phyloP scores from a whole-genome alignment of 2,113 vertebrate species.

The Mus spicilegus region DNA sequence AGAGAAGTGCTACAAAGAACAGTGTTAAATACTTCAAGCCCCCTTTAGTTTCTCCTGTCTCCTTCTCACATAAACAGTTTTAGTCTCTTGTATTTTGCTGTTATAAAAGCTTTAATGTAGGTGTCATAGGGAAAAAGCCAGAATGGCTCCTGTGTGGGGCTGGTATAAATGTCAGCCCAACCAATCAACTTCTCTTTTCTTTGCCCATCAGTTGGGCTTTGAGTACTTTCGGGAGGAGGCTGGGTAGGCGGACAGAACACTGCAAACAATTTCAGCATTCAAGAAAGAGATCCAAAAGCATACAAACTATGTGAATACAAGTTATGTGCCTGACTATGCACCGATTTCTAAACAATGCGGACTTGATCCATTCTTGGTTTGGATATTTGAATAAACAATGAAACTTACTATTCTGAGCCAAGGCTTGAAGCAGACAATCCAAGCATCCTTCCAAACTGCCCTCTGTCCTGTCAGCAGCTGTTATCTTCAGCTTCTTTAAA shows the following conservation, averaged over 20 bases:
- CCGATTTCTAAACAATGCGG: slow-evolving; percentile 27
- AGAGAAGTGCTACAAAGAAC: neutral
- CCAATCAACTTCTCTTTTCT: slow-evolving; percentile 60
- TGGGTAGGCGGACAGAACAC: neutral
- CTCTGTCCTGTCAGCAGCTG: slow-evolving; percentile 89
- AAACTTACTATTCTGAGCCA: slow-evolving; percentile 96
- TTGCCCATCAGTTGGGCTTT: slow-evolving; percentile 52
- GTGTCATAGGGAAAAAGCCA: slow-evolving; percentile 49
- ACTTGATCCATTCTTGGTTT: neutral
- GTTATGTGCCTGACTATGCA: slow-evolving; percentile 38
- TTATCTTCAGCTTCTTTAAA: slow-evolving; percentile 96
- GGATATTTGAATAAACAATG: slow-evolving; percentile 54
- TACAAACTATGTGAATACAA: slow-evolving; percentile 52
- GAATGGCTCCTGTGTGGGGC: slow-evolving; percentile 31
- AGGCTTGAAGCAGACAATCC: slow-evolving; percentile 96
- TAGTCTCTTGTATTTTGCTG: neutral
- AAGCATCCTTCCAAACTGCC: slow-evolving; percentile 95
- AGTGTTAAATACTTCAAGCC: neutral
- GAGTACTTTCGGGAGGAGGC: neutral
- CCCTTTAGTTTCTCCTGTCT: neutral
- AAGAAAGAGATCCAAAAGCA: slow-evolving; percentile 62
- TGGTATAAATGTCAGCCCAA: slow-evolving; percentile 47
- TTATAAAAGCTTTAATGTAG: slow-evolving; percentile 53
- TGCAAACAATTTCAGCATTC: slow-evolving; percentile 59
- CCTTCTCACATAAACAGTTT: neutral